Conservation (phyloP, 2,113 vertebrate species). For the Gila orcuttii region DNA sequence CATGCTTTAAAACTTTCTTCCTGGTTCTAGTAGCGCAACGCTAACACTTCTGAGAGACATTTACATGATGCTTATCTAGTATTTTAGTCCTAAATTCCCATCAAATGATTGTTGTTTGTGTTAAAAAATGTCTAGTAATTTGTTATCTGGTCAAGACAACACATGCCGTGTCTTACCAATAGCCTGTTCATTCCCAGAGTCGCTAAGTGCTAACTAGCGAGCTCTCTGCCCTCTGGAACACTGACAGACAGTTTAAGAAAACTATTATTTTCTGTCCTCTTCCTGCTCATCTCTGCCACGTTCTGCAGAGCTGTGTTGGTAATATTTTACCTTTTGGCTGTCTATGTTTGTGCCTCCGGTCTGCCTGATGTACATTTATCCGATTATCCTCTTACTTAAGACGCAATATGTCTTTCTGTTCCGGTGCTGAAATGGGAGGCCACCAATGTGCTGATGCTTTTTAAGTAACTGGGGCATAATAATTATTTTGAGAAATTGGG, state of each 20-base stretch:
- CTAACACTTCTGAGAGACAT: neutral
- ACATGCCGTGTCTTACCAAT: slow-evolving; percentile 13
- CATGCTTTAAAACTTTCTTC: neutral
- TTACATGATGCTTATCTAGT: neutral
- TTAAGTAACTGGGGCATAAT: slow-evolving; percentile 80
- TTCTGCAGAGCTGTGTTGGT: slow-evolving; percentile 38
- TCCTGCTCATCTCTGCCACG: slow-evolving; percentile 32
- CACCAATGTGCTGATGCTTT: slow-evolving; percentile 64
- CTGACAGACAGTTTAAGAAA: neutral
- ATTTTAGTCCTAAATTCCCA: neutral
- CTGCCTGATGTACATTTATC: slow-evolving; percentile 35
- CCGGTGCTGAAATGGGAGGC: slow-evolving; percentile 66
- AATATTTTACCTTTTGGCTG: slow-evolving; percentile 46
- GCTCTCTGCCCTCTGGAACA: slow-evolving; percentile 10
- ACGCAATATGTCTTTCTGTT: slow-evolving; percentile 69
- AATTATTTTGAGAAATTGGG: slow-evolving; percentile 78
- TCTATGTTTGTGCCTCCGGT: slow-evolving; percentile 40
- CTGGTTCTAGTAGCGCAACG: neutral
- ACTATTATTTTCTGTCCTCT: slow-evolving; percentile 48
- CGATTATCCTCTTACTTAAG: slow-evolving; percentile 72
- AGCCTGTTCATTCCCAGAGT: slow-evolving; percentile 15
- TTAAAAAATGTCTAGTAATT: neutral
- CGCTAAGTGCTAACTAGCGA: slow-evolving; percentile 21
- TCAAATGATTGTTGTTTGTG: neutral
- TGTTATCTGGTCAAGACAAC: neutral